Evolutionary conservation across 2,113 vertebrate genomes (phyloP).

Genomic region (Pluvialis apricaria): DNA sequence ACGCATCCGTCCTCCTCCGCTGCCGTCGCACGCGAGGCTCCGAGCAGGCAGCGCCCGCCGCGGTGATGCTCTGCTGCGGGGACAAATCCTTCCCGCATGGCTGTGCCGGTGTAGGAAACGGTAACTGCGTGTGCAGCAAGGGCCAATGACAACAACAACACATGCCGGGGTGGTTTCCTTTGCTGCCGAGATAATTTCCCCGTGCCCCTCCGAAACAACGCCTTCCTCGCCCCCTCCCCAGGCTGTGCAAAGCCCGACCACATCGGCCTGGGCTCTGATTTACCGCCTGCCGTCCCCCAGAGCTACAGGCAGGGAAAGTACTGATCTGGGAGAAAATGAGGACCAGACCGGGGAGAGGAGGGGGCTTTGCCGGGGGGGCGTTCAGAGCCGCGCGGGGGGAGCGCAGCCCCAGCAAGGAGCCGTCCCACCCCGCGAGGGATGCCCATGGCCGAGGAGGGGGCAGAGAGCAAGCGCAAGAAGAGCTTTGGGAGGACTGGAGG

Average conservation of each 20-base stretch:
- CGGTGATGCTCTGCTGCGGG: background rate
- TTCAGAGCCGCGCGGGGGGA: fast-evolving
- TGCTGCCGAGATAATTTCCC: background rate
- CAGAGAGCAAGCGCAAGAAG: background rate
- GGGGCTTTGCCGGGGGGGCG: background rate
- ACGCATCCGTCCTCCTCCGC: fast-evolving
- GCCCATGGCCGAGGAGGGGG: fast-evolving
- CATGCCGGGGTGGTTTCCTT: background rate
- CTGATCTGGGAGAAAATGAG: background rate
- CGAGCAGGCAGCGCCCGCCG: fast-evolving
- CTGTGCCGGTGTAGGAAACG: background rate
- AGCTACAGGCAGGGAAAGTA: background rate
- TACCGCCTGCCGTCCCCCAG: background rate
- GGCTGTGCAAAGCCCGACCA: background rate
- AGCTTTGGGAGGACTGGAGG: background rate
- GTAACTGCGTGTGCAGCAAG: background rate
- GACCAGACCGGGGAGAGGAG: background rate
- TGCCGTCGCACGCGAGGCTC: fast-evolving
- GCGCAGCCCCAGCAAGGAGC: fast-evolving
- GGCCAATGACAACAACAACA: background rate
- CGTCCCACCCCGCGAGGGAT: background rate
- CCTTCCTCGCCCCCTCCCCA: background rate
- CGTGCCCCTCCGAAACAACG: background rate
- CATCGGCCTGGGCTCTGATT: background rate
- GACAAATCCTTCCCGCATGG: fast-evolving